Conservation (phyloP, 2,888 invertebrate genomes). For the Erebia ligea region DNA sequence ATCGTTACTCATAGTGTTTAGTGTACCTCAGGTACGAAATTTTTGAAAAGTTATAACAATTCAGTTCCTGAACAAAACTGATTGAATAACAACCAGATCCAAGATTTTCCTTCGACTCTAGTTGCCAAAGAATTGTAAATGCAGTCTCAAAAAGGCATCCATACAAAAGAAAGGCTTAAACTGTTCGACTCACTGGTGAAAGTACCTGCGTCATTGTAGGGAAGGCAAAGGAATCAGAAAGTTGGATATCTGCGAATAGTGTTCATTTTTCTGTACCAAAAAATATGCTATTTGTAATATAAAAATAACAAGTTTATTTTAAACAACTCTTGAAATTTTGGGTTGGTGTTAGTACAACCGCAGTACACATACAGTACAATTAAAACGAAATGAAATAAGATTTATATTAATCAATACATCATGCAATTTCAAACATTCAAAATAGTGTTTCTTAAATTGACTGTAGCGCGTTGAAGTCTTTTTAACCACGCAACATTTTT, state of each 20-base stretch:
- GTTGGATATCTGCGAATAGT: neutral
- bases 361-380: neutral
- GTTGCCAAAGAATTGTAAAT: conserved; percentile 13
- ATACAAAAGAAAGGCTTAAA: conserved; percentile 34
- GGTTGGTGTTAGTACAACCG: neutral
- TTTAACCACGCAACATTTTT: neutral
- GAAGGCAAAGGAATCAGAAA: conserved; percentile 12
- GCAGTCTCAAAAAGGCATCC: conserved; percentile 21
- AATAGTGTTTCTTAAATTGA: neutral
- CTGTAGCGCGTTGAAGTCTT: conserved; percentile 26
- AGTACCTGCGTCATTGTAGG: conserved; percentile 35
- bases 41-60: neutral
- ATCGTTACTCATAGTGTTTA: too few relatives aligned
- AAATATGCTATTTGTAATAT: conserved; percentile 13
- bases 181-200: conserved; percentile 30
- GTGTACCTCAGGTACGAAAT: neutral
- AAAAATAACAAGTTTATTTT: conserved; percentile 13
- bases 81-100: neutral
- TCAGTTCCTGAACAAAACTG: neutral
- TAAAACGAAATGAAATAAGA: too few relatives aligned
- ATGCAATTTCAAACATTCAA: too few relatives aligned
- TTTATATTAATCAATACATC: neutral
- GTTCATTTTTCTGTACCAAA: conserved; percentile 22
- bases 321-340: neutral
- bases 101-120: neutral